Base-by-base conservation (phyloP, 35 echinoderm and acorn worm genomes). In the Hemicentrotus pulcherrimus region DNA sequence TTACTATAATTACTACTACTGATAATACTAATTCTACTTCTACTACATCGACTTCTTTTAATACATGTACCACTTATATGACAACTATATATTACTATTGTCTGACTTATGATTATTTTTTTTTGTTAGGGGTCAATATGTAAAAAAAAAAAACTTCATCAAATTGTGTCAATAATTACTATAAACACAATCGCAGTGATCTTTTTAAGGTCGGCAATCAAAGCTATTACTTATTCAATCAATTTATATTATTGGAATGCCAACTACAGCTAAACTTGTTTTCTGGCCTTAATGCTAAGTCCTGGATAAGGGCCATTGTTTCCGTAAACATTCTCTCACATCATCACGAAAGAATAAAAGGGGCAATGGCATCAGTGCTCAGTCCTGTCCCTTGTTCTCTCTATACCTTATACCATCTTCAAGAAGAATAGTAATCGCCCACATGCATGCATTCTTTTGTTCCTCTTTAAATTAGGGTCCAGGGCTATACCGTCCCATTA, bases 381-480 rank as follows among this genome's bases (percentile, higher is more conserved):
- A 4, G 65, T 78, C 65, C 19, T 78, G 4, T n/a, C 65, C 28
- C 65, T 24, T 78, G 2, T 78, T 78, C 65, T 6, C 6, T 78
- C 19, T 78, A 78, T 28, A n/a, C 65, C 19, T 28, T 55, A 55
- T 15, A 55, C 50, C 50, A 55, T 78, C 65, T 78, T n/a, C 22
- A 6, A 6, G 65, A 7, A 78, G 2, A 78, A 78, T 78, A 28
- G 65, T 78, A 78, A 78, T 78, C 65, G 65, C 22, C 65, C 22
- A 78, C 65, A 78, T 78, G 65, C 65, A 78, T 78, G 12, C 88
- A 45, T 90, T 15, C 88, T 90, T 45, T 90, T 90, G 88, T 90
- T 90, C 88, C 32, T 45, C 19, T 33, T 90, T 90, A 90, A 90
- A 45, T 90, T 90, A 90, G 7, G 10, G 46, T 90, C 88, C 88